phyloP scores from a whole-genome alignment of 2,888 invertebrate genomes.

The Chrysotoxum bicinctum region DNA sequence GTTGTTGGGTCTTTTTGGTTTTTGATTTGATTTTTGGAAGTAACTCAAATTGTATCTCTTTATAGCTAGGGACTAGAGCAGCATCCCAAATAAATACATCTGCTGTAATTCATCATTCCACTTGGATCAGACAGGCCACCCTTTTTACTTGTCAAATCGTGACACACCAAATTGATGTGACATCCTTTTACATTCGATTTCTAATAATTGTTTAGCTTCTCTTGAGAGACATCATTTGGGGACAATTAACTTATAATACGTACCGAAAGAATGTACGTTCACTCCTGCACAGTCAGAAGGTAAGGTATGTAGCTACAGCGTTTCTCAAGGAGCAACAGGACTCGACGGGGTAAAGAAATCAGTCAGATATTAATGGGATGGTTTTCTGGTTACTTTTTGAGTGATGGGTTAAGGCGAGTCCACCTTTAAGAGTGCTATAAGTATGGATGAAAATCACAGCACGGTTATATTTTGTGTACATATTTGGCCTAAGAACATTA shows the following conservation, averaged over 20 bases:
- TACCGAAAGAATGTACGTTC: constrained; percentile 35
- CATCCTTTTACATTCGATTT: constrained; percentile 78
- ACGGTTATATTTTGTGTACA: constrained; percentile 4
- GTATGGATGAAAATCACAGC: constrained; percentile 50
- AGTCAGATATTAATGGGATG: constrained; percentile 62
- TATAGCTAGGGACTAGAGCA: neutral
- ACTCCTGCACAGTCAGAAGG: neutral
- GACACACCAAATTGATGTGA: constrained; percentile 78
- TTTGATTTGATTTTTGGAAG: constrained; percentile 48
- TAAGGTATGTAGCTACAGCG: neutral
- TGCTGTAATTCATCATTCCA: constrained; percentile 58
- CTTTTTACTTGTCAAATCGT: constrained; percentile 77
- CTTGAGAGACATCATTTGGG: constrained; percentile 30
- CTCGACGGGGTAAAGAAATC: constrained; percentile 43
- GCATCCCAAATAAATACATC: constrained; percentile 34
- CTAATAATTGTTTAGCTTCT: constrained; percentile 52
- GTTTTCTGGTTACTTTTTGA: constrained; percentile 48
- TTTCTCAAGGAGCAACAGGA: constrained; percentile 60
- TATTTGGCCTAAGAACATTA: constrained; percentile 42
- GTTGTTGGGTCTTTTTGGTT: constrained; percentile 11
- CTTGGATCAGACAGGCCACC: constrained; percentile 64
- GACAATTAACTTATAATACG: constrained; percentile 54
- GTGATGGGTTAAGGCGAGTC: constrained; percentile 49
- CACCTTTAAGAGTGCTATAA: constrained; percentile 20
- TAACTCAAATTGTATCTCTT: constrained; percentile 1